A percentile compares a stretch with the other conserved stretches of the same genome.
phyloP scores from a whole-genome alignment of 2,797 vertebrate genomes.

The Sciurus vulgaris region DNA sequence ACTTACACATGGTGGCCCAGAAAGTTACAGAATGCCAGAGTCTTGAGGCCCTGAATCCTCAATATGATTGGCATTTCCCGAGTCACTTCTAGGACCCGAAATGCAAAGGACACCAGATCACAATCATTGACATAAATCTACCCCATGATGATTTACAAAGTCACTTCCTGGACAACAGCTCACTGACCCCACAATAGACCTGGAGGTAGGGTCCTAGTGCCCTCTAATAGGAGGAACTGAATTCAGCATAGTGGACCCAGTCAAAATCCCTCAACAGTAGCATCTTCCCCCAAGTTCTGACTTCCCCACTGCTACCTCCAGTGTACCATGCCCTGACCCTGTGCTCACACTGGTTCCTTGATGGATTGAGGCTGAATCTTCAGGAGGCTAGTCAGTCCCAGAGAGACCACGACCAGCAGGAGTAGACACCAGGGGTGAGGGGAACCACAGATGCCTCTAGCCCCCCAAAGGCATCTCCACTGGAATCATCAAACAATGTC shows the following conservation, averaged over 20 bases:
- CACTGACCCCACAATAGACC: background rate
- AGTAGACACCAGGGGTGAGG: background rate
- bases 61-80: background rate
- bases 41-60: background rate
- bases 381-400: background rate
- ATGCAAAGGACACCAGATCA: background rate
- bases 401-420: background rate
- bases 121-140: accelerated
- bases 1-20: background rate
- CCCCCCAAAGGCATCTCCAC: background rate
- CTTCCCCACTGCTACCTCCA: accelerated
- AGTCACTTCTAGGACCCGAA: background rate
- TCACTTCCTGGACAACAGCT: background rate
- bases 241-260: background rate
- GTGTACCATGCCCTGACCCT: accelerated
- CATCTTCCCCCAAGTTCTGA: background rate
- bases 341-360: background rate
- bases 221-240: background rate
- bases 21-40: background rate
- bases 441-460: background rate
- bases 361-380: accelerated
- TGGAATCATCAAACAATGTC: background rate
- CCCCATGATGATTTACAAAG: background rate
- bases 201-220: accelerated
- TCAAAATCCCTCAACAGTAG: background rate